Conservation (phyloP, 2,113 vertebrate species). For the Cololabis saira region DNA sequence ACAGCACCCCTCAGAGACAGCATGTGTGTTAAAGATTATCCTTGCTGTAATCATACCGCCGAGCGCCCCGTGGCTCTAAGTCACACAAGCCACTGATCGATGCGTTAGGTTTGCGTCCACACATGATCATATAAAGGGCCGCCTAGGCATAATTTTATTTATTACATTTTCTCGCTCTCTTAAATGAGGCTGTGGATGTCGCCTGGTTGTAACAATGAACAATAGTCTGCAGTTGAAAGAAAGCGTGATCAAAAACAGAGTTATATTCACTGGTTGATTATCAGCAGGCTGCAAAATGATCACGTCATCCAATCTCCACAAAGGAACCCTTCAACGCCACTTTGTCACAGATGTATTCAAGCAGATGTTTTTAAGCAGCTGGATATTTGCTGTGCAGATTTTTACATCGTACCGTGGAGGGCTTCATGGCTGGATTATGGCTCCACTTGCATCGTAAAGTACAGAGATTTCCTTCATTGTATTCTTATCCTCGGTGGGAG, state of each 20-base stretch:
- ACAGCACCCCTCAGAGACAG: constrained; percentile 72
- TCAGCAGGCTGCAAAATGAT: constrained; percentile 18
- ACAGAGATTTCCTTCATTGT: constrained; percentile 45
- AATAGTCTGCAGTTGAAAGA: background rate
- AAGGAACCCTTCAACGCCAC: constrained; percentile 15
- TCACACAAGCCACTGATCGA: constrained; percentile 67
- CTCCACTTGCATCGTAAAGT: constrained; percentile 61
- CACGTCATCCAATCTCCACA: constrained; percentile 2
- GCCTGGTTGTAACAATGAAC: background rate
- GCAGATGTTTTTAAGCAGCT: constrained; percentile 64
- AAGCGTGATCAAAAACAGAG: constrained; percentile 4
- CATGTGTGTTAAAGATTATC: constrained; percentile 79
- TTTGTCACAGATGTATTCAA: constrained; percentile 45
- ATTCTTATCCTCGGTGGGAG: constrained; percentile 37
- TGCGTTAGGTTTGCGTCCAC: constrained; percentile 42
- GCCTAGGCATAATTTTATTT: constrained; percentile 13
- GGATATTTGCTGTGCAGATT: constrained; percentile 62
- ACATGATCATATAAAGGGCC: constrained; percentile 28
- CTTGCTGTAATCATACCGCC: constrained; percentile 54
- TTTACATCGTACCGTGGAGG: constrained; percentile 63
- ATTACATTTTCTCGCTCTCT: background rate
- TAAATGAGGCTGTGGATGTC: background rate
- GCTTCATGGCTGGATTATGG: constrained; percentile 50
- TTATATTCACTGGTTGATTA: constrained; percentile 14
- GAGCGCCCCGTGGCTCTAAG: constrained; percentile 41